Evolutionary conservation across 1,140 invertebrate species (phyloP).

Genomic region (Drosophila miranda): DNA sequence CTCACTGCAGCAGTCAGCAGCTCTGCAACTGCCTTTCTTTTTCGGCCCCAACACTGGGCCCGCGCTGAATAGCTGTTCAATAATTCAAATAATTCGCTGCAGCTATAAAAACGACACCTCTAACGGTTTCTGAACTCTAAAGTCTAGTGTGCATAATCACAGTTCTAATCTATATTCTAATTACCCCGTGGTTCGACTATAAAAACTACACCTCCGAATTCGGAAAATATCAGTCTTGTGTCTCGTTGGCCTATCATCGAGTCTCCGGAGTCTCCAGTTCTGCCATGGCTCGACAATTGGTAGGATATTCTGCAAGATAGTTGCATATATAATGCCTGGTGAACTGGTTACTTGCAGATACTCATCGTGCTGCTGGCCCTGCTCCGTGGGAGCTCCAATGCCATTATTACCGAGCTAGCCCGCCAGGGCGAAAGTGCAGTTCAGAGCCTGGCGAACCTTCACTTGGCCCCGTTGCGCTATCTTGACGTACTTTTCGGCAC

Average conservation of each 20-base stretch:
- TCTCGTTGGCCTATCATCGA: not conserved
- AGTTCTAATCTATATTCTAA: slow-evolving; percentile 38
- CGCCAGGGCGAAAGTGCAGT: slow-evolving; percentile 13
- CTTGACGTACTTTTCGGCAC: slow-evolving; percentile 22
- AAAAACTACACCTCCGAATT: slow-evolving; percentile 25
- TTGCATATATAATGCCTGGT: no score
- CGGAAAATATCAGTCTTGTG: slow-evolving; percentile 22
- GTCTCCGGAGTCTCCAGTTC: not conserved
- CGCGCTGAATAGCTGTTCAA: not conserved
- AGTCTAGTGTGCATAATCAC: slow-evolving; percentile 11
- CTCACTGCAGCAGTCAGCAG: no score
- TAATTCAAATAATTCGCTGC: slow-evolving; percentile 5
- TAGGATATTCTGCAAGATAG: not conserved
- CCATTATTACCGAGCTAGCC: slow-evolving; percentile 24
- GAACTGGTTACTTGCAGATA: slow-evolving; percentile 17
- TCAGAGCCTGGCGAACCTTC: slow-evolving; percentile 26
- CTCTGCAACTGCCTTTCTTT: no score
- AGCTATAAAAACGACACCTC: slow-evolving; percentile 5
- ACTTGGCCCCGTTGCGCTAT: slow-evolving; percentile 27
- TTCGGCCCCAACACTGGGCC: not conserved
- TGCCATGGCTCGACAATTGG: slow-evolving; percentile 36
- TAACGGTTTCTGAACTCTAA: slow-evolving; percentile 17
- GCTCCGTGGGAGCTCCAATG: slow-evolving; percentile 21
- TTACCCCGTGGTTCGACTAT: slow-evolving; percentile 24
- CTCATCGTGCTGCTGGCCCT: slow-evolving; percentile 29